Percentiles rank a stretch among this genome's conserved stretches.
phyloP scores from a whole-genome alignment of 2,888 invertebrate species.

The Blastobasis lacticolella region DNA sequence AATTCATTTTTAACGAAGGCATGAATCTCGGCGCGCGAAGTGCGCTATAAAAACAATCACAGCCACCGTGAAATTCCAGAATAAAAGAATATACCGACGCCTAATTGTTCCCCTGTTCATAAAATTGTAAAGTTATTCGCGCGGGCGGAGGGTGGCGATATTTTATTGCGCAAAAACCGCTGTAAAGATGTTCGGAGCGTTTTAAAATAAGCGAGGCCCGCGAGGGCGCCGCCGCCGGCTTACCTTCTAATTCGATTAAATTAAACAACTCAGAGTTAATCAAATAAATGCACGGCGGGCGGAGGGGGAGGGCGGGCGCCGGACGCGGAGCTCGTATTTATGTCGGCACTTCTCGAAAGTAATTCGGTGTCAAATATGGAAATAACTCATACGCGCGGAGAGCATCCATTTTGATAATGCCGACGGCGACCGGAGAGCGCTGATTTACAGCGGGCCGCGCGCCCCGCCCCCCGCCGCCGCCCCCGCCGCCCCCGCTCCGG shows the following conservation, averaged over 20 bases:
- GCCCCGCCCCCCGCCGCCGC: conserved; percentile 25
- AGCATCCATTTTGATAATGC: conserved; percentile 72
- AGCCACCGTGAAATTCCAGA: conserved; percentile 57
- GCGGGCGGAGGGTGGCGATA: conserved; percentile 62
- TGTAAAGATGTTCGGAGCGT: conserved; percentile 70
- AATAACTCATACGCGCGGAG: conserved; percentile 70
- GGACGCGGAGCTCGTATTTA: conserved; percentile 52
- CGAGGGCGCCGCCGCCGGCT: conserved; percentile 37
- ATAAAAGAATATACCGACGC: conserved; percentile 64
- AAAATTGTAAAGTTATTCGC: conserved; percentile 72
- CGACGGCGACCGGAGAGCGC: conserved; percentile 62
- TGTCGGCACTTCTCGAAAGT: conserved; percentile 74
- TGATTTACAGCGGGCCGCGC: conserved; percentile 54
- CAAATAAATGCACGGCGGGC: conserved; percentile 72
- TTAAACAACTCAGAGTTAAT: conserved; percentile 75
- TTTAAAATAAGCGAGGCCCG: conserved; percentile 67
- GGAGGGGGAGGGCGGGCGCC: conserved; percentile 28
- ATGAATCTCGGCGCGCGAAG: conserved; percentile 52
- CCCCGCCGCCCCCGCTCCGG: conserved; percentile 16
- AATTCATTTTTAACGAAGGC: conserved; percentile 67
- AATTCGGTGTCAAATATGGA: conserved; percentile 75
- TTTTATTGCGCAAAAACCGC: conserved; percentile 72
- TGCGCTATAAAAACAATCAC: conserved; percentile 62
- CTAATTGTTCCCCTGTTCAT: conserved; percentile 74
- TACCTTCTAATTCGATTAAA: conserved; percentile 73